phyloP scores from a whole-genome alignment of 2,113 vertebrate genomes.

The Himantopus leucocephalus region DNA sequence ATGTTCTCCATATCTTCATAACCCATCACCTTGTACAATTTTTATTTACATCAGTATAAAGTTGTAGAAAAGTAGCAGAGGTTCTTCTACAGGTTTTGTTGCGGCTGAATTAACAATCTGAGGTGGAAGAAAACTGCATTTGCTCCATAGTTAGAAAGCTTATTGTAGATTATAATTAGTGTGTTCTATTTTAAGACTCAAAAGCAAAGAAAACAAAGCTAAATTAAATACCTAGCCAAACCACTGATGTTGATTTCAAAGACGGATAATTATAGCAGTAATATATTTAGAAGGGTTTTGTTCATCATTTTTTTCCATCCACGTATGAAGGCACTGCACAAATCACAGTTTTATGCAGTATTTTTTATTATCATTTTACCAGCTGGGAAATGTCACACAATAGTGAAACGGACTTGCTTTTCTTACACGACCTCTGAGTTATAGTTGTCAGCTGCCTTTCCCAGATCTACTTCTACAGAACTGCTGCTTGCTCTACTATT shows the following conservation, averaged over 20 bases:
- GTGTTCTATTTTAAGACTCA: background rate
- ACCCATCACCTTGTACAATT: background rate
- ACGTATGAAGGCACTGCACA: background rate
- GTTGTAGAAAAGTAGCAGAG: background rate
- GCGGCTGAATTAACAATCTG: background rate
- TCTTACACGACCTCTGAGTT: background rate
- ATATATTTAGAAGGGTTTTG: background rate
- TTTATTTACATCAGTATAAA: background rate
- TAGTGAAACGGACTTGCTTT: background rate
- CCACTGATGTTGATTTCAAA: background rate
- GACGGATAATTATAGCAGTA: background rate
- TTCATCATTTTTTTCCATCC: background rate
- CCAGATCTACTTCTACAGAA: background rate
- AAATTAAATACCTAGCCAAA: constrained; percentile 28
- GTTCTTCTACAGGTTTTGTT: background rate
- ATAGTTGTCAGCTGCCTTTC: background rate
- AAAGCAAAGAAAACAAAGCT: constrained; percentile 2
- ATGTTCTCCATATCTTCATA: background rate
- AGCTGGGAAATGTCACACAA: background rate
- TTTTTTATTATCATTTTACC: background rate
- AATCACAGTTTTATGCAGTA: background rate
- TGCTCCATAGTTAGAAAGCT: background rate
- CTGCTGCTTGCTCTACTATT: background rate
- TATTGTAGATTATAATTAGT: background rate
- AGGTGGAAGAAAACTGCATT: background rate